Base-by-base conservation (phyloP, 1,140 invertebrate species). In the Cotesia vestalis region DNA sequence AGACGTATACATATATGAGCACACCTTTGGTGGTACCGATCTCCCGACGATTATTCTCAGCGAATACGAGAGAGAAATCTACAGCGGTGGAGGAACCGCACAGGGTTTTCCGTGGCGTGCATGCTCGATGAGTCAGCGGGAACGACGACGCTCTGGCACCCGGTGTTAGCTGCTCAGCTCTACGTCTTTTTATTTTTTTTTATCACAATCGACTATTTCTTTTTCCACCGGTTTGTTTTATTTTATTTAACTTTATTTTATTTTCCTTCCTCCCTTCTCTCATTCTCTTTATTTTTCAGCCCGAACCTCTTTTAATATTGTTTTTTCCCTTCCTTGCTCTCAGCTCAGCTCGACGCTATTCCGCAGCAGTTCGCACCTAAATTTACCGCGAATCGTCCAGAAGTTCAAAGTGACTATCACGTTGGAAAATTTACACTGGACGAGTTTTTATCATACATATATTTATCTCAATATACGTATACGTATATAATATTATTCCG, bases 51-150 rank as follows among this genome's bases (percentile, higher is more conserved):
- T 72, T 72, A 72, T 72, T 72, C 68, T 72, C 70, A 4, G 52
- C 36, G 62, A 60, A 66, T 59, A 72, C 46, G 69, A 64, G 70
- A 72, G 69, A 64, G 70, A 72, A 64, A 72, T 72, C 70, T 66
- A 72, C 35, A 40, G 51, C 51, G 36, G 35, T 57, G 38, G 35
- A 59, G 55, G 36, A 59, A 66, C 62, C 70, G 52, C 66, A 66
- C 67, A 17, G 53, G 63, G 72, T 60, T 64, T 69, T 73, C 66
- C 74, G 71, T 75, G 74, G 71, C 60, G 61, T 75, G 74, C 74
- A 75, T 75, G 68, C 71, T 35, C 61, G 74, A 75, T 75, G 74
- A 75, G 74, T 75, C 74, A 75, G 74, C 74, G 64, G 51, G 71
- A 67, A 72, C 69, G 59, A 75, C 74, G 71, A 46, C 40, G 40